Percentiles rank a stretch among this genome's conserved stretches.
These are phyloP conservation scores for Leptothorax acervorum DNA, from an alignment of 2,888 invertebrate genomes.

Conservation along the genomic window DNA sequence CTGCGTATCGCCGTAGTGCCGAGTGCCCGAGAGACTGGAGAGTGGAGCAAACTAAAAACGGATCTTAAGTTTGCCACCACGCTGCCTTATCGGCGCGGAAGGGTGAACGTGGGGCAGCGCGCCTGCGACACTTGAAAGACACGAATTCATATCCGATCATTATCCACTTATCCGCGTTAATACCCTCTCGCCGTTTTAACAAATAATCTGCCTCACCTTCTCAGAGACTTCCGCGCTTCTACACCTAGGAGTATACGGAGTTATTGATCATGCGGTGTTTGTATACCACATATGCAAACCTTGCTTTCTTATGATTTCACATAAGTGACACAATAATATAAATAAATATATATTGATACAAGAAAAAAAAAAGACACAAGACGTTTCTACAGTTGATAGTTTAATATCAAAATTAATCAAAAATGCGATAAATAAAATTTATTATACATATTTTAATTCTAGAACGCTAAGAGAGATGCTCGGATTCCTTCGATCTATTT, in stretches of 20 bases:
- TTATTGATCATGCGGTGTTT: not conserved
- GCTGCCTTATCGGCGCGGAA: slow-evolving; percentile 65
- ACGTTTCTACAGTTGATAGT: slow-evolving; percentile 12
- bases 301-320: not conserved
- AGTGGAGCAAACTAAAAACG: slow-evolving; percentile 60
- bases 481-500: not conserved
- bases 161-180: slow-evolving; percentile 36
- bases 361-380: not conserved
- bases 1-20: slow-evolving; percentile 1
- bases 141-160: slow-evolving; percentile 28
- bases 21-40: slow-evolving; percentile 28
- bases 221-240: slow-evolving; percentile 7
- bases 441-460: slow-evolving; percentile 3
- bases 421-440: slow-evolving; percentile 23
- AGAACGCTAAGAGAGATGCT: not conserved
- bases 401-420: slow-evolving; percentile 31
- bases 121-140: slow-evolving; percentile 1
- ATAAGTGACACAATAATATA: not conserved
- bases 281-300: not conserved
- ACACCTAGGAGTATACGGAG: not conserved
- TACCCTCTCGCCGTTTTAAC: not conserved
- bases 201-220: not conserved
- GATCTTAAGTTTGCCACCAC: slow-evolving; percentile 27
- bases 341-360: slow-evolving; percentile 1
- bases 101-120: not conserved